Evolutionary conservation across 2,888 invertebrate genomes (phyloP).

Genomic region (Tinea semifulvella): DNA sequence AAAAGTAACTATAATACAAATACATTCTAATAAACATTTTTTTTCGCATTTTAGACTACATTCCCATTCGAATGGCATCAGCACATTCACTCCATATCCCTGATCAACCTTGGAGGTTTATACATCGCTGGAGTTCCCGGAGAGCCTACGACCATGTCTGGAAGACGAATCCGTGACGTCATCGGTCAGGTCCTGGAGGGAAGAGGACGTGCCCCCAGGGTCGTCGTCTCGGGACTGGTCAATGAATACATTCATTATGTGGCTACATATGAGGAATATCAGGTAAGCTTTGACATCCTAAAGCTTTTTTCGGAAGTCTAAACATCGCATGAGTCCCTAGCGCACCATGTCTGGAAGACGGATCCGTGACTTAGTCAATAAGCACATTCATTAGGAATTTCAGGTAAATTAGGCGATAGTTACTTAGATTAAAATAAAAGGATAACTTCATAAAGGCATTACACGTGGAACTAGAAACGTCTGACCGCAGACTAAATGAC

Average conservation of each 20-base stretch:
- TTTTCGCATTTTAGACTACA: constrained; percentile 31
- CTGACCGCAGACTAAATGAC: too few relatives aligned
- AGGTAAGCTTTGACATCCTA: constrained; percentile 67
- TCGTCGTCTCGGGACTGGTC: constrained; percentile 79
- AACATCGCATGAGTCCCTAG: too few relatives aligned
- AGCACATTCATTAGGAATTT: too few relatives aligned
- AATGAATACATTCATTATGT: constrained; percentile 87
- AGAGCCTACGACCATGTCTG: constrained; percentile 90
- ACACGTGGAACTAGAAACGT: too few relatives aligned
- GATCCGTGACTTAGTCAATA: too few relatives aligned
- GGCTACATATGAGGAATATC: constrained; percentile 83
- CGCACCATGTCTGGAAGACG: too few relatives aligned
- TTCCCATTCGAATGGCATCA: constrained; percentile 85
- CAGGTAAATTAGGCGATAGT: too few relatives aligned
- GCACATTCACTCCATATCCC: constrained; percentile 73
- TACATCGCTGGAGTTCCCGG: constrained; percentile 81
- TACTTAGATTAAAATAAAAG: too few relatives aligned
- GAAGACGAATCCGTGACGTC: constrained; percentile 68
- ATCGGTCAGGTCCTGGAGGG: constrained; percentile 45
- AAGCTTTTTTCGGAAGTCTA: too few relatives aligned
- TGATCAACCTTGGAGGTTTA: constrained; percentile 75
- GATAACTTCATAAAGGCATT: too few relatives aligned
- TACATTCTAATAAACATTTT: background rate
- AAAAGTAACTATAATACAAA: background rate
- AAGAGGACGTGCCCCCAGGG: constrained; percentile 45